Evolutionary conservation across 1,140 invertebrate species (phyloP).

Genomic region (Brachionus manjavacas): DNA sequence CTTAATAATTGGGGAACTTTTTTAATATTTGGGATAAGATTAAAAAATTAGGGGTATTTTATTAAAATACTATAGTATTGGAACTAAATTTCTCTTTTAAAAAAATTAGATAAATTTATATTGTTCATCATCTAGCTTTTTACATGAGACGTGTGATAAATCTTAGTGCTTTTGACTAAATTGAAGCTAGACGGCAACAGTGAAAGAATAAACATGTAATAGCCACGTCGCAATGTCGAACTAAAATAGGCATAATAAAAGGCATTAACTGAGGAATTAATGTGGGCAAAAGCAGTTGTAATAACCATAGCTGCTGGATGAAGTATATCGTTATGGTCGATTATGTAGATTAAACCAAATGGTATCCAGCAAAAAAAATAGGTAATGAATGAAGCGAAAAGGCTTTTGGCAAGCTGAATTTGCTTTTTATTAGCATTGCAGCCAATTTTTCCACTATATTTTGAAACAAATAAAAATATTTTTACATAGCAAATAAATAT

Average conservation of each 20-base stretch:
- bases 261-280: background rate
- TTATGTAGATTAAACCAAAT: conserved; percentile 1
- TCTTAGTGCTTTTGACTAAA: background rate
- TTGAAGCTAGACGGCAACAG: background rate
- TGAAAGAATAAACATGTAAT: background rate
- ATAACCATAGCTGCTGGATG: background rate
- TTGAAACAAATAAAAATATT: background rate
- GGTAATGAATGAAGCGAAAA: conserved; percentile 24
- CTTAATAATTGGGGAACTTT: too few relatives aligned
- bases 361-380: conserved; percentile 27
- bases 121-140: background rate
- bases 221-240: background rate
- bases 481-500: background rate
- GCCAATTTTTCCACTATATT: background rate
- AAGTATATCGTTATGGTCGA: background rate
- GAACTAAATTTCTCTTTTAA: too few relatives aligned
- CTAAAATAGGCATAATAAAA: conserved; percentile 30
- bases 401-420: conserved; percentile 6
- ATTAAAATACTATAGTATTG: too few relatives aligned
- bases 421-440: background rate
- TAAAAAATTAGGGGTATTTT: too few relatives aligned
- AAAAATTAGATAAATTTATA: background rate
- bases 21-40: too few relatives aligned
- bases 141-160: background rate
- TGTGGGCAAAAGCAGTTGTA: conserved; percentile 5